Percentiles rank a stretch among this genome's conserved stretches.
Evolutionary conservation across 2,797 vertebrate genomes (phyloP).

Genomic region (Vireo griseus): DNA sequence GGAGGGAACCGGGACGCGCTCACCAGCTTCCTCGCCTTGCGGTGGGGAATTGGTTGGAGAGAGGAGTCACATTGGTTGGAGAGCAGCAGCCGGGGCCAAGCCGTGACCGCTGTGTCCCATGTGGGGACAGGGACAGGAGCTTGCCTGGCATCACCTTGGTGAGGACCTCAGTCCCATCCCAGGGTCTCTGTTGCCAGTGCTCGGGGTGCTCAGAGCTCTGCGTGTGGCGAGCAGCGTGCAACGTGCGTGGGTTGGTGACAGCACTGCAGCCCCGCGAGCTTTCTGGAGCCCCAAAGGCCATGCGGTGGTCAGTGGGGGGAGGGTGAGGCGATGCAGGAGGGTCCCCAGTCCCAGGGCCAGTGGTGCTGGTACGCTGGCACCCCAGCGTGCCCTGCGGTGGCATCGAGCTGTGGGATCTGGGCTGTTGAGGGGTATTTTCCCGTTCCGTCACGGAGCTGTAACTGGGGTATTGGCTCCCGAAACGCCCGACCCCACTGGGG

Average conservation of each 20-base stretch:
- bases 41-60: background rate
- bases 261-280: accelerated
- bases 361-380: accelerated
- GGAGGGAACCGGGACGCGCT: constrained; percentile 31
- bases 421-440: background rate
- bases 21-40: background rate
- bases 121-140: background rate
- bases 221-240: accelerated
- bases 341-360: background rate
- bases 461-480: background rate
- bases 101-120: accelerated
- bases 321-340: background rate
- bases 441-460: accelerated
- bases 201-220: accelerated
- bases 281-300: background rate
- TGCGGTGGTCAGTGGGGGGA: background rate
- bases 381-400: accelerated
- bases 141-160: accelerated
- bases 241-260: accelerated
- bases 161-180: background rate
- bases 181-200: background rate
- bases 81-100: accelerated
- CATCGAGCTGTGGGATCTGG: accelerated
- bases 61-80: background rate
- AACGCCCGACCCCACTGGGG: accelerated